phyloP scores from a whole-genome alignment of 1,140 invertebrate species.

The Eufriesea mexicana region DNA sequence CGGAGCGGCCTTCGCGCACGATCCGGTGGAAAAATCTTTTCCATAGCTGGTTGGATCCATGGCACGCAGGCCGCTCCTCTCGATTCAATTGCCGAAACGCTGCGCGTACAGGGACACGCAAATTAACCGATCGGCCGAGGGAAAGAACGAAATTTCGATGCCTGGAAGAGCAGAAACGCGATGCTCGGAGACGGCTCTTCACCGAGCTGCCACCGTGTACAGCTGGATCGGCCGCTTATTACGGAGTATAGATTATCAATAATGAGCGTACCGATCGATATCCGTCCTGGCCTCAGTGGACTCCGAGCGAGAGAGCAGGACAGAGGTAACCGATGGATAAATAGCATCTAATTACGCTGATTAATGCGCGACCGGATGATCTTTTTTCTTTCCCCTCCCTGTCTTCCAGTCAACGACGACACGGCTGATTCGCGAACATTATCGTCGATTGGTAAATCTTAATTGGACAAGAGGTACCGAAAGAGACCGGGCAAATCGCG shows the following conservation, averaged over 20 bases:
- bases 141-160: not conserved
- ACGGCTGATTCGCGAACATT: constrained; percentile 35
- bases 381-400: constrained; percentile 57
- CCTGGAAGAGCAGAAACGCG: not conserved
- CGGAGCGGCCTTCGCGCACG: too few relatives aligned
- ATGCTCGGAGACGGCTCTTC: not conserved
- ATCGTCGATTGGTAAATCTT: constrained; percentile 56
- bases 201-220: constrained; percentile 75
- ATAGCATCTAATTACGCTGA: constrained; percentile 80
- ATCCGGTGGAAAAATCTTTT: too few relatives aligned
- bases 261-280: constrained; percentile 75
- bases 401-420: constrained; percentile 43
- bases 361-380: constrained; percentile 73
- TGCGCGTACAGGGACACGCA: not conserved
- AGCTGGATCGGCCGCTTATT: constrained; percentile 70
- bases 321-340: constrained; percentile 68
- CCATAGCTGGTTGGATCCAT: too few relatives aligned
- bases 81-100: too few relatives aligned
- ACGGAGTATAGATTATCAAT: constrained; percentile 81
- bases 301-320: not conserved
- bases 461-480: constrained; percentile 37
- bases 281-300: constrained; percentile 47
- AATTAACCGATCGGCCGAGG: not conserved
- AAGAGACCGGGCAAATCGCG: not conserved
- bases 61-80: too few relatives aligned